These are phyloP conservation scores for Muscidifurax raptorellus DNA, from an alignment of 1,140 invertebrate genomes.

Conservation along the genomic window DNA sequence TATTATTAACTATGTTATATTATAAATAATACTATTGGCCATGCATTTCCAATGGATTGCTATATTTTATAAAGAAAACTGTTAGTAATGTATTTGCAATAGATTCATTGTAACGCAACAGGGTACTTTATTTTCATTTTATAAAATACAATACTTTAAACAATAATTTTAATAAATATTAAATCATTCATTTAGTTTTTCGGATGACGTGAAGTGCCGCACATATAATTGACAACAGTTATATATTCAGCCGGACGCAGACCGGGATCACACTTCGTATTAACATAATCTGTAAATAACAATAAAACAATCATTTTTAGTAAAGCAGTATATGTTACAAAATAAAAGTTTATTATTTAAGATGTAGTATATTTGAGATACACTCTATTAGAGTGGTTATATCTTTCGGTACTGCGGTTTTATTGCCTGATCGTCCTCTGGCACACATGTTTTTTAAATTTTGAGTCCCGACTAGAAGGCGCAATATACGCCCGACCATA, in stretches of 20 bases:
- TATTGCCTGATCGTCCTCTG: background rate
- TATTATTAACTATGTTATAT: too few relatives aligned
- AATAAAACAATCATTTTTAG: background rate
- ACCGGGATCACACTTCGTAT: background rate
- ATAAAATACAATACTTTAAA: background rate
- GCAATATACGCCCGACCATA: background rate
- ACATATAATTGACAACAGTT: background rate
- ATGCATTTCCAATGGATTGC: too few relatives aligned
- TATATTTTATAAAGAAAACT: too few relatives aligned
- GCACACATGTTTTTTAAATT: constrained; percentile 1
- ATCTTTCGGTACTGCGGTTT: background rate
- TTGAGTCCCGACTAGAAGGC: background rate
- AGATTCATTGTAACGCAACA: too few relatives aligned
- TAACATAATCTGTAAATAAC: background rate
- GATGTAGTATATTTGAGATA: background rate
- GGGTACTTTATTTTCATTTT: too few relatives aligned
- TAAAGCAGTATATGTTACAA: too few relatives aligned
- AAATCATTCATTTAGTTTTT: background rate
- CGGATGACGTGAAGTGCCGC: background rate
- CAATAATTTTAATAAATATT: background rate
- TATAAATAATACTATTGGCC: too few relatives aligned
- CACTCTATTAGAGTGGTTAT: background rate
- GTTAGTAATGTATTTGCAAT: too few relatives aligned
- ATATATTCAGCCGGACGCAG: background rate
- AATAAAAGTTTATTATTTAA: background rate